These are phyloP conservation scores for Linnaemya vulpina DNA, from an alignment of 2,888 invertebrate species.

Conservation along the genomic window DNA sequence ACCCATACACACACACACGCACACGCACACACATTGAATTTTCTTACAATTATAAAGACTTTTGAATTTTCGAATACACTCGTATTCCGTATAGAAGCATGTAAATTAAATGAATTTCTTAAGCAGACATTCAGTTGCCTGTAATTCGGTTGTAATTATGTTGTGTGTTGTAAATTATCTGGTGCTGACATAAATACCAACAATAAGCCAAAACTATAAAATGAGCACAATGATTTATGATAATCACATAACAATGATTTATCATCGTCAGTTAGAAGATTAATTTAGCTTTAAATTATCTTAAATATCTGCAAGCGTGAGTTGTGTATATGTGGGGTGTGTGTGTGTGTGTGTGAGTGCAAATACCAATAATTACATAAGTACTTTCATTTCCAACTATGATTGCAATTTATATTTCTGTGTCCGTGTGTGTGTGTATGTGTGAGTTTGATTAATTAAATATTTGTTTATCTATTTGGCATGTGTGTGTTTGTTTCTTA, in stretches of 20 bases:
- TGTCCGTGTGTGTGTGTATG: background rate
- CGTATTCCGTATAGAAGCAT: background rate
- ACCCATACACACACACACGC: too few species aligned
- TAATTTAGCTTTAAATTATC: constrained; percentile 63
- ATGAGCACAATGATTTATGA: constrained; percentile 70
- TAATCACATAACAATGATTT: constrained; percentile 67
- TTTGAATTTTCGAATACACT: background rate
- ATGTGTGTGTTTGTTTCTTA: background rate
- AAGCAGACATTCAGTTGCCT: constrained; percentile 51
- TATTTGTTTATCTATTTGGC: background rate
- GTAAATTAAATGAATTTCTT: constrained; percentile 51
- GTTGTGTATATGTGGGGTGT: background rate
- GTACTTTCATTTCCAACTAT: constrained; percentile 2
- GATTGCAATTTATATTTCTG: background rate
- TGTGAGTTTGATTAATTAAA: background rate
- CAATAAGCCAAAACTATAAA: constrained; percentile 63
- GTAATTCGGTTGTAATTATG: constrained; percentile 60
- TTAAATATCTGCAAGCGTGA: background rate
- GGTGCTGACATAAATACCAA: constrained; percentile 71
- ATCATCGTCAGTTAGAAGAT: constrained; percentile 61
- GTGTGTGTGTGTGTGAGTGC: background rate
- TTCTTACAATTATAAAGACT: constrained; percentile 16
- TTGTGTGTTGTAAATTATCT: constrained; percentile 69
- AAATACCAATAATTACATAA: background rate
- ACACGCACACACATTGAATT: too few species aligned